Evolutionary conservation across 2,797 vertebrate genomes (phyloP).

Genomic region (Sus cebifrons): DNA sequence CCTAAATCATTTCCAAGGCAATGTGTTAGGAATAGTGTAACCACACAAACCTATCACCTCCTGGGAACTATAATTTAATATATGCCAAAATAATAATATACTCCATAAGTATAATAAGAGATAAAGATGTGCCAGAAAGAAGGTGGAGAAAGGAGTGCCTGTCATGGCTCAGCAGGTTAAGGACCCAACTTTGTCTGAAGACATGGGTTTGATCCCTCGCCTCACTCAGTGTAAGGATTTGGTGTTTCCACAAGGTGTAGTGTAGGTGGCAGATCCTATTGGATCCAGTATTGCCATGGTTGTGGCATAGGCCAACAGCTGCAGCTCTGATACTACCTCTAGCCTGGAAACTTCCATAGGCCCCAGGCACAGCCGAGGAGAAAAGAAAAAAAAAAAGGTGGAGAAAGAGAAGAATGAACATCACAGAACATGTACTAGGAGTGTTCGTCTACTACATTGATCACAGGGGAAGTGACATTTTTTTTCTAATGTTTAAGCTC

Average conservation of each 20-base stretch:
- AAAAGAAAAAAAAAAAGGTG: background rate
- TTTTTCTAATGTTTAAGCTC: background rate
- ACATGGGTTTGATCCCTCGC: too few relatives aligned
- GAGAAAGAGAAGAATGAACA: background rate
- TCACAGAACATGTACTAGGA: background rate
- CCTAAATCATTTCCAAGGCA: constrained; percentile 49
- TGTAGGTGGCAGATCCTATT: too few relatives aligned
- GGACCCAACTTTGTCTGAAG: too few relatives aligned
- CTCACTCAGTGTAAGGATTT: too few relatives aligned
- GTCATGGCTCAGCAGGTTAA: too few relatives aligned
- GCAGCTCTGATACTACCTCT: too few relatives aligned
- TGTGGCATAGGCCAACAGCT: too few relatives aligned
- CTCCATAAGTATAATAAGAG: background rate
- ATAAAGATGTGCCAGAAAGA: background rate
- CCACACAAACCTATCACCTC: background rate
- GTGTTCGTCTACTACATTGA: background rate
- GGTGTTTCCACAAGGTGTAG: too few relatives aligned
- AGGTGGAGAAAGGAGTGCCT: too few relatives aligned
- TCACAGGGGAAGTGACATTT: background rate
- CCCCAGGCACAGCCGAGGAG: too few relatives aligned
- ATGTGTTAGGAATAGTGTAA: background rate
- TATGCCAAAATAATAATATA: background rate
- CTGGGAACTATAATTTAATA: background rate
- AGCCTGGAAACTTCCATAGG: too few relatives aligned
- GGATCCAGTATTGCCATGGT: too few relatives aligned